phyloP scores from a whole-genome alignment of 1,140 invertebrate species.

The Drosophila bocqueti region DNA sequence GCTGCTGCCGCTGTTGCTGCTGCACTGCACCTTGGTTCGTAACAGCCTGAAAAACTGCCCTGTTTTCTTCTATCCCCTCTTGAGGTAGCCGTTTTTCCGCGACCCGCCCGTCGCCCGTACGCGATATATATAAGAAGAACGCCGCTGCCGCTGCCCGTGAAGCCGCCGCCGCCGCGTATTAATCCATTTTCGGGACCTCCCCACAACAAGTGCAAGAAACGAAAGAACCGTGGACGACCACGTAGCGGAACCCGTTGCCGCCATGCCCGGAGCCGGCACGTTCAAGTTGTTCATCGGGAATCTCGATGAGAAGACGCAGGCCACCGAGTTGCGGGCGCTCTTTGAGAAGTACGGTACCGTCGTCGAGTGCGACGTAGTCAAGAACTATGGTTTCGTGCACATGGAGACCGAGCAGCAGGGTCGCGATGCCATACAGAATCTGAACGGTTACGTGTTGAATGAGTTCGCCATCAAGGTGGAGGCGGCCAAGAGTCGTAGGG shows the following conservation, averaged over 20 bases:
- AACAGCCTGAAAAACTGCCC: slow-evolving; percentile 26
- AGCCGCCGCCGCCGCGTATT: slow-evolving; percentile 55
- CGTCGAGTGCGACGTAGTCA: slow-evolving; percentile 97
- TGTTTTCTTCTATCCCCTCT: slow-evolving; percentile 43
- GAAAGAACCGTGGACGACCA: slow-evolving; percentile 76
- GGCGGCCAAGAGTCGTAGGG: slow-evolving; percentile 93
- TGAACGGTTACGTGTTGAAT: slow-evolving; percentile 95
- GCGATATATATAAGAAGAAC: slow-evolving; percentile 37
- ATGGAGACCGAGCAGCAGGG: slow-evolving; percentile 97
- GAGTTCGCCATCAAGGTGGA: slow-evolving; percentile 96
- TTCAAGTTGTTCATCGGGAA: slow-evolving; percentile 99
- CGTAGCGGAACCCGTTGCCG: slow-evolving; percentile 73
- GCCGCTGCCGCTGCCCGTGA: slow-evolving; percentile 33
- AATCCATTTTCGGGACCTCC: slow-evolving; percentile 44
- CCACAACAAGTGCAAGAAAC: slow-evolving; percentile 49
- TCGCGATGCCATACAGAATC: slow-evolving; percentile 95
- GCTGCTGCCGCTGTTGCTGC: slow-evolving; percentile 8
- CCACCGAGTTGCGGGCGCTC: slow-evolving; percentile 93
- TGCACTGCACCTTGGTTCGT: slow-evolving; percentile 27
- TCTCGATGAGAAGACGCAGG: slow-evolving; percentile 94
- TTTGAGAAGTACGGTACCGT: slow-evolving; percentile 98
- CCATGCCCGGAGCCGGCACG: slow-evolving; percentile 94
- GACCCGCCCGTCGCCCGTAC: slow-evolving; percentile 25
- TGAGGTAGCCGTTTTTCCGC: slow-evolving; percentile 42
- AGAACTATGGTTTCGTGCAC: slow-evolving; percentile 99